Evolutionary conservation across 2,113 vertebrate species (phyloP), one percentile per base, ranked within the genome.

Genomic region (Hemibagrus wyckioides): DNA sequence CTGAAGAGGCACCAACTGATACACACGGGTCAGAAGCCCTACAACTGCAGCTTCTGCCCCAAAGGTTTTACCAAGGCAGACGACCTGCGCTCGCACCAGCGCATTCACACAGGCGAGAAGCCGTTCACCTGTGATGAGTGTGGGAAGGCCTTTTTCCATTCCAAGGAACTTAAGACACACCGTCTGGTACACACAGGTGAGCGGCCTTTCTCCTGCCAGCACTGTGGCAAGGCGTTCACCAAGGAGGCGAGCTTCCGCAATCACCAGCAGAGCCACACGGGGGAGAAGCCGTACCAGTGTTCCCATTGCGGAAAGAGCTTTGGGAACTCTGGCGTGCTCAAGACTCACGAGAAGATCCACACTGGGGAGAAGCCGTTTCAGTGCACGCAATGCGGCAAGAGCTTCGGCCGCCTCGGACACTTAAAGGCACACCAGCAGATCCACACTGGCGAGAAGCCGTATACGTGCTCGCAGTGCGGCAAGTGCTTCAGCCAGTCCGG

Each of bases 361-460:
- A 89, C 93, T 0, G 95, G 95, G 15, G 95, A 93, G 91, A 92
- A 92, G 87, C 95, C 95, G 0, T 95, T 95, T n/a, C 93, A 93
- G 90, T 95, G 95, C 93, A 95, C 93, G 67, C 95, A 96, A 92
- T 96, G 95, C 69, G 95, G 95, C 23, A 96, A 96, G 91, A 95
- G 94, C 90, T 95, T 95, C 65, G 95, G 94, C 30, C 95, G 95
- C 67, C 92, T 96, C 52, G 95, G 95, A 69, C 95, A 96, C 90
- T 94, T 96, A 85, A 96, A 95, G 92, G 95, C 95, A 0, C 95
- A 96, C 94, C 95, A 95, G 94, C 95, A 96, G 91, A 95, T 95
- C 89, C 95, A 95, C 93, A 94, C 95, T 9, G 95, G 95, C 10
- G 94, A 95, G 92, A 91, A 95, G 80, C 95, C 95, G 2, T 95